Evolutionary conservation across 2,113 vertebrate genomes (phyloP).

Genomic region (Podarcis cretensis): DNA sequence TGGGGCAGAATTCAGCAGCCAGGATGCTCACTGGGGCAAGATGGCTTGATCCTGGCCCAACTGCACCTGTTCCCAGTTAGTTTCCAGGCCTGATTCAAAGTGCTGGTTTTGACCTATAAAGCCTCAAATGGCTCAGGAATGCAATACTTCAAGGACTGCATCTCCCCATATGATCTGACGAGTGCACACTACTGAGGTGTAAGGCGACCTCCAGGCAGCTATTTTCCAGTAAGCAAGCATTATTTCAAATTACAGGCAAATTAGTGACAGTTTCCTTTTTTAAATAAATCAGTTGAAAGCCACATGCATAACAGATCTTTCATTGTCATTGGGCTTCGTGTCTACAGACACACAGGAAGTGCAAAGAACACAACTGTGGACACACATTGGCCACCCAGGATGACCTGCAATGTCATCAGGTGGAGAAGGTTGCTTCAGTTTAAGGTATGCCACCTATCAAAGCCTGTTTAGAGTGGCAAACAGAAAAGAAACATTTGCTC

Average conservation of each 20-base stretch:
- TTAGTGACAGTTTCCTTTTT: constrained; percentile 51
- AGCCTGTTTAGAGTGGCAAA: background rate
- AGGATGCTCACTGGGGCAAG: no score
- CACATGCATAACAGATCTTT: constrained; percentile 47
- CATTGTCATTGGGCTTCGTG: constrained; percentile 51
- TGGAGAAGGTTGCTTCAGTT: constrained; percentile 45
- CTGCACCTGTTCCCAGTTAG: no score
- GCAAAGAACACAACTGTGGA: background rate
- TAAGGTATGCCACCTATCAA: constrained; percentile 30
- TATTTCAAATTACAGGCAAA: constrained; percentile 45
- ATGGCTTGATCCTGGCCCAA: no score
- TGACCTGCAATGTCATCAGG: constrained; percentile 47
- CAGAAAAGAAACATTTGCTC: constrained; percentile 6
- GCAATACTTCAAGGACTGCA: no score
- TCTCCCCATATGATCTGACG: no score
- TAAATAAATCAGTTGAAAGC: constrained; percentile 42
- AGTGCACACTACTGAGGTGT: constrained; percentile 28
- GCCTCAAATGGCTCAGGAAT: no score
- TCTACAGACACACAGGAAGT: constrained; percentile 45
- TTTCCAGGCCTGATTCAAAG: no score
- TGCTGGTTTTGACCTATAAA: no score
- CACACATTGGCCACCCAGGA: constrained; percentile 18
- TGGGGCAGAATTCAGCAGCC: no score
- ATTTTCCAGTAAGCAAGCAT: constrained; percentile 58
- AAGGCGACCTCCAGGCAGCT: constrained; percentile 43